Base-by-base conservation (phyloP, 2,888 invertebrate species). In the Cataglyphis altisquamis region DNA sequence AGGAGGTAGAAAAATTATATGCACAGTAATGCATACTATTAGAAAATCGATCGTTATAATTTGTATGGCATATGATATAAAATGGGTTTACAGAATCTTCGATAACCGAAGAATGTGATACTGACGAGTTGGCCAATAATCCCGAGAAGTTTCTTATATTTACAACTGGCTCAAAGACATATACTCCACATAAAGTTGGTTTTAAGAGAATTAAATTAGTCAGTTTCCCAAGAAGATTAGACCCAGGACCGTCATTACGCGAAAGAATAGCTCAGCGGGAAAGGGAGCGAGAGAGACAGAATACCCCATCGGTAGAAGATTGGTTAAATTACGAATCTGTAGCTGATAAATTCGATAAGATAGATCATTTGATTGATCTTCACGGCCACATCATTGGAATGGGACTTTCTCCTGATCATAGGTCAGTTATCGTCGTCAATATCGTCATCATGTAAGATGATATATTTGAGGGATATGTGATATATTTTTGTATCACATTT, bases 341-440 rank as follows among this genome's bases (percentile, higher is more conserved):
- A 4, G 96, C 96, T 9, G 96, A 97, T 91, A 96, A 96, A 90
- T 97, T 97, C 88, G 97, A 98, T 93, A 96, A 96, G 92, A 96
- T 97, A 21, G 98, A 98, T 95, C 97, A 97, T 94, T 94, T 97
- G 9, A 97, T 98, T 85, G 98, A 98, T 94, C 95, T 98, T 74
- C 97, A 98, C 93, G 98, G 98, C 0, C 98, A 98, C 93, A 98
- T 98, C 83, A 97, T 98, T 90, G 98, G 98, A 90, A 97, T 98
- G 97, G 97, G 97, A 1, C 95, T 98, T 18, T 98, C 98, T 86
- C 98, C 98, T 0, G 98, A 98, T 95, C 97, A 98, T 92, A 94
- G 94, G 94, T 94, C 66, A 82, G 67, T 86, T 75, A 45, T 45
- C 29, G 2, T 29, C 29, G n/a, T 29, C 36, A 15, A 45, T 6